phyloP scores from a whole-genome alignment of 2,113 vertebrate genomes.

The Dromaius novaehollandiae region DNA sequence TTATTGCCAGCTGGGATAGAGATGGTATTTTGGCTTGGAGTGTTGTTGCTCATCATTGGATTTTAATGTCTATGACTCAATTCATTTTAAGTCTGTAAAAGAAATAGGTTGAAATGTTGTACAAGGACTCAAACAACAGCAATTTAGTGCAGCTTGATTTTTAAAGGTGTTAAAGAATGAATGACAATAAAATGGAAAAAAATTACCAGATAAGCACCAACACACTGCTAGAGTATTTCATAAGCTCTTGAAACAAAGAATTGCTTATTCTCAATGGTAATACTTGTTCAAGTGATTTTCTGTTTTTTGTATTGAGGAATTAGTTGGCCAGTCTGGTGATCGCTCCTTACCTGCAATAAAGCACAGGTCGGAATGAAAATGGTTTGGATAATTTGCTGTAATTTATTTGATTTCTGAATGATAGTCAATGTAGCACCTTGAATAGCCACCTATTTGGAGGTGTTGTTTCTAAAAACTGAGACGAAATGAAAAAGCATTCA shows the following conservation, averaged over 20 bases:
- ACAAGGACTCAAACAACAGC: neutral
- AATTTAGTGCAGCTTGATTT: neutral
- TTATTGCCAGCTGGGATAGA: neutral
- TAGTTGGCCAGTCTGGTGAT: neutral
- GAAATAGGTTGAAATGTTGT: neutral
- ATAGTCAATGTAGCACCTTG: neutral
- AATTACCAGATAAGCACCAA: neutral
- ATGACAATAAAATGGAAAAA: neutral
- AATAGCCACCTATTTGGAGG: neutral
- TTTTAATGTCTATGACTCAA: neutral
- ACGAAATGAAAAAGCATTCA: neutral
- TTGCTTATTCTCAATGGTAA: neutral
- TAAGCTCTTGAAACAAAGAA: neutral
- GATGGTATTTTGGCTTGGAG: neutral
- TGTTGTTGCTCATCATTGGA: neutral
- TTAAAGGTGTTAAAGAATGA: neutral
- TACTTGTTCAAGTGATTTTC: neutral
- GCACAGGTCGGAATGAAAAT: neutral
- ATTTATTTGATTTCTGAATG: neutral
- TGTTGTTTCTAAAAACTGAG: neutral
- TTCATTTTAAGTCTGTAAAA: neutral
- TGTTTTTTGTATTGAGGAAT: neutral
- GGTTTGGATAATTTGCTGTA: neutral
- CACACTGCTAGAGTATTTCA: neutral
- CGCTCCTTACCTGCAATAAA: neutral